These are phyloP conservation scores for Epicauta chinensis DNA, from an alignment of 1,140 invertebrate species.

Conservation along the genomic window DNA sequence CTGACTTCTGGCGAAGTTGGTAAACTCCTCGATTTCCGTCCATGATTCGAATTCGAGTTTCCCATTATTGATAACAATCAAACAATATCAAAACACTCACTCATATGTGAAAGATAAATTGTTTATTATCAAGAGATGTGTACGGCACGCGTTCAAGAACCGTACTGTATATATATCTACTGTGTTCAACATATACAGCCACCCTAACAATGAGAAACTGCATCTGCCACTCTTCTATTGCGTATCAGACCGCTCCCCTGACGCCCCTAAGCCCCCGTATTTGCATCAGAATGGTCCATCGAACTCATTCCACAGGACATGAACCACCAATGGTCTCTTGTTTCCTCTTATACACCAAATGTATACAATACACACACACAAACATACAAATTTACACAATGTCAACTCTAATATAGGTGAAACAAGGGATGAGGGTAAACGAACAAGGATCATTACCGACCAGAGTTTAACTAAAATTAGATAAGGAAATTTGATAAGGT, in stretches of 20 bases:
- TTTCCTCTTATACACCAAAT: not conserved
- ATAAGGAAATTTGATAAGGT: no score
- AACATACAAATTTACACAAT: not conserved
- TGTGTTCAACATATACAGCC: not conserved
- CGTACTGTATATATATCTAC: not conserved
- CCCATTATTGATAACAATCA: constrained; percentile 45
- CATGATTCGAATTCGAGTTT: constrained; percentile 45
- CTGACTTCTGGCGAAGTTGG: constrained; percentile 60
- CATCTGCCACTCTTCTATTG: constrained; percentile 26
- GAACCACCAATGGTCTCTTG: not conserved
- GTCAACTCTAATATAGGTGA: not conserved
- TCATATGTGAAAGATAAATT: no score
- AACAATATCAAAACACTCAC: not conserved
- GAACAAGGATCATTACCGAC: not conserved
- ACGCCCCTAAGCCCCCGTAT: constrained; percentile 19
- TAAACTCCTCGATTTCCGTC: constrained; percentile 55
- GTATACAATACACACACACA: not conserved
- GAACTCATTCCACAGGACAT: not conserved
- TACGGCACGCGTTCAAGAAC: constrained; percentile 11
- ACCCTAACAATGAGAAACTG: constrained; percentile 30
- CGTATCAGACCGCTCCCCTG: constrained; percentile 1
- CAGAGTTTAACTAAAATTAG: no score
- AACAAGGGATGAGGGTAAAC: not conserved
- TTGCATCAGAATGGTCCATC: constrained; percentile 30
- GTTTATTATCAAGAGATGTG: not conserved